A percentile compares a stretch with the other conserved stretches of the same genome.
These are phyloP conservation scores for Aphelenchoides avenae DNA, from an alignment of 1,140 invertebrate genomes.

Conservation along the genomic window DNA sequence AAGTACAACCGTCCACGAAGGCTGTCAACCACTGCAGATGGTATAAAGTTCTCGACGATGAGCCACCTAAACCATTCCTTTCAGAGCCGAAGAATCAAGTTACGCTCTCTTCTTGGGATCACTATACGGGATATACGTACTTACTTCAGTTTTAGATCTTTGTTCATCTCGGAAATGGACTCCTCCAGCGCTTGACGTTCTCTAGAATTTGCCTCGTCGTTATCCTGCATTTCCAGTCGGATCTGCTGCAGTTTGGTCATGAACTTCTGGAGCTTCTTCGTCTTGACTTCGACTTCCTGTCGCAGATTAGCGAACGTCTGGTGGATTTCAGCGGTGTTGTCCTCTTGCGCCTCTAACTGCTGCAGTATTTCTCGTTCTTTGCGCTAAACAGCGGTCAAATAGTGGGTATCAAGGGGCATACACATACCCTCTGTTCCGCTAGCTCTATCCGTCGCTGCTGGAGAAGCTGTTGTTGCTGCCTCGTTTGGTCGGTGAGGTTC, in stretches of 20 bases:
- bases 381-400: constrained; percentile 55
- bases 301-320: constrained; percentile 79
- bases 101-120: background rate
- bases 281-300: constrained; percentile 85
- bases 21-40: constrained; percentile 77
- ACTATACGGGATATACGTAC: constrained; percentile 16
- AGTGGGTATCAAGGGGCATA: background rate
- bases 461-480: constrained; percentile 77
- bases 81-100: constrained; percentile 2
- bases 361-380: constrained; percentile 78
- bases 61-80: constrained; percentile 64
- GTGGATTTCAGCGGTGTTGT: constrained; percentile 76
- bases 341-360: constrained; percentile 78
- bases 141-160: constrained; percentile 67
- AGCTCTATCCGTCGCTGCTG: constrained; percentile 76
- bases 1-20: constrained; percentile 72
- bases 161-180: constrained; percentile 74
- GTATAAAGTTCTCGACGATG: constrained; percentile 94
- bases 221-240: constrained; percentile 72
- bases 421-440: constrained; percentile 68
- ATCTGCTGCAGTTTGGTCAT: constrained; percentile 67
- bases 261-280: constrained; percentile 75
- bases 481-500: constrained; percentile 83
- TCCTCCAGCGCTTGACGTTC: constrained; percentile 76
- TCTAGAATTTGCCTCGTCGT: constrained; percentile 74